Conservation (phyloP, 1,140 invertebrate species). For the Drosophila setifemur region DNA sequence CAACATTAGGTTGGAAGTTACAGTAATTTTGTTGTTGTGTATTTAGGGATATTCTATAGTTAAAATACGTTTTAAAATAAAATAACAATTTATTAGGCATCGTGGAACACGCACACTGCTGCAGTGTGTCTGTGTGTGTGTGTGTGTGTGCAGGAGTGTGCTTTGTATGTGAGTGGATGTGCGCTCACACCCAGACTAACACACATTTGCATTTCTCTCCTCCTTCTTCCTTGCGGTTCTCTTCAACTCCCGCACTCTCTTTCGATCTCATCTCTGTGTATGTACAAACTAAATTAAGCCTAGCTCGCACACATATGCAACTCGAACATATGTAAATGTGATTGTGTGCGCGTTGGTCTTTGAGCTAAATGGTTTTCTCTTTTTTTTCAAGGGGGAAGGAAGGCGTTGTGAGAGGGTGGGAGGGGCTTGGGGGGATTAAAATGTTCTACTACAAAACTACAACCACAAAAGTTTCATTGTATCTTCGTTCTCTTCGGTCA, state of each 20-base stretch:
- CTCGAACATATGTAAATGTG: too few relatives aligned
- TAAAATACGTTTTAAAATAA: slow-evolving; percentile 73
- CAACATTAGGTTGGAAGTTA: slow-evolving; percentile 9
- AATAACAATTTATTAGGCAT: slow-evolving; percentile 77
- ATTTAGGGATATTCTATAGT: slow-evolving; percentile 45
- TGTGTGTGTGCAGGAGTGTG: slow-evolving; percentile 7
- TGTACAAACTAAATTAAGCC: slow-evolving; percentile 56
- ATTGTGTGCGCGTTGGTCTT: slow-evolving; percentile 36
- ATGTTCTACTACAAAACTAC: slow-evolving; percentile 39
- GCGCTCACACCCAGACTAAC: slow-evolving; percentile 47
- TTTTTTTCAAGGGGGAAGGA: too few relatives aligned
- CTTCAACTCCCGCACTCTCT: not conserved
- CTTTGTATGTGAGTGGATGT: slow-evolving; percentile 29
- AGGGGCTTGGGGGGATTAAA: slow-evolving; percentile 6
- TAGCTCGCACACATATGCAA: slow-evolving; percentile 1
- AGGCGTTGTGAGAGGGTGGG: too few relatives aligned
- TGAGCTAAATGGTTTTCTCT: slow-evolving; percentile 41
- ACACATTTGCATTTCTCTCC: slow-evolving; percentile 33
- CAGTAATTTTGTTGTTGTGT: slow-evolving; percentile 10
- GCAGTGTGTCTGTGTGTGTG: slow-evolving; percentile 21
- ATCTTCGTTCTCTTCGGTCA: not conserved
- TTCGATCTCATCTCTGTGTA: slow-evolving; percentile 36
- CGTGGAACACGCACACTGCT: slow-evolving; percentile 36
- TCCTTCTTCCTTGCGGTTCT: slow-evolving; percentile 15
- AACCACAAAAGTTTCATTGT: slow-evolving; percentile 53